Evolutionary conservation across 2,888 invertebrate genomes (phyloP).

Genomic region (Cheiracanthium punctorium): DNA sequence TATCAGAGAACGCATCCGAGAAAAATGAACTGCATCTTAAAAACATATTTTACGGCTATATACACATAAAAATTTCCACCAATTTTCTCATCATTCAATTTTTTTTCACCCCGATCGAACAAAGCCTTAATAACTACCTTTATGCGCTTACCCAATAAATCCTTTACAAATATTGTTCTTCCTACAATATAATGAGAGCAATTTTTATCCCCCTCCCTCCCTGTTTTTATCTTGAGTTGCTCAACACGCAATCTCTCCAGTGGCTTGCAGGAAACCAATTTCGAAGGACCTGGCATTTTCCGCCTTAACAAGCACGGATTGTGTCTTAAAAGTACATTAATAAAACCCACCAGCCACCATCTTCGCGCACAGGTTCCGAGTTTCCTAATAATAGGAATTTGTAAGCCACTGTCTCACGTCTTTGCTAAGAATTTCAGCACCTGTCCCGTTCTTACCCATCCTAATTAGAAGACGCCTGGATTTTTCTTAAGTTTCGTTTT

Average conservation of each 20-base stretch:
- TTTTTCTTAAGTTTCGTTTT: neutral
- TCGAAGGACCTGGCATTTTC: neutral
- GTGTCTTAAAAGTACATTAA: neutral
- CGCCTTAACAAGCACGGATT: neutral
- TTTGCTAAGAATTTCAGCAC: slow-evolving; percentile 43
- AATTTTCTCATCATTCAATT: too few species aligned
- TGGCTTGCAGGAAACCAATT: neutral
- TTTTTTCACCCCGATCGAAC: too few species aligned
- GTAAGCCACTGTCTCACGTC: slow-evolving; percentile 4
- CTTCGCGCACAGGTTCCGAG: neutral
- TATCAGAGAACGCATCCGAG: too few species aligned
- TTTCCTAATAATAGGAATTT: slow-evolving; percentile 6
- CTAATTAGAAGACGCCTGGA: slow-evolving; percentile 6
- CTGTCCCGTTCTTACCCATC: slow-evolving; percentile 27
- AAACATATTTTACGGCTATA: too few species aligned
- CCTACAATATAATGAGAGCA: neutral
- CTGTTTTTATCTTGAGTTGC: neutral
- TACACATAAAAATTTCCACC: too few species aligned
- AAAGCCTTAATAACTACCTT: too few species aligned
- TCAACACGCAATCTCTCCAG: neutral
- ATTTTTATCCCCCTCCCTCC: neutral
- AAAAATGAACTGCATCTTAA: too few species aligned
- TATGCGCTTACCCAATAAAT: too few species aligned
- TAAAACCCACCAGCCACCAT: neutral
- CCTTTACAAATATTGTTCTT: neutral